A percentile compares a stretch with the other conserved stretches of the same genome.
These are phyloP conservation scores for Oeneis ivallda DNA, from an alignment of 2,888 invertebrate species.

Conservation along the genomic window DNA sequence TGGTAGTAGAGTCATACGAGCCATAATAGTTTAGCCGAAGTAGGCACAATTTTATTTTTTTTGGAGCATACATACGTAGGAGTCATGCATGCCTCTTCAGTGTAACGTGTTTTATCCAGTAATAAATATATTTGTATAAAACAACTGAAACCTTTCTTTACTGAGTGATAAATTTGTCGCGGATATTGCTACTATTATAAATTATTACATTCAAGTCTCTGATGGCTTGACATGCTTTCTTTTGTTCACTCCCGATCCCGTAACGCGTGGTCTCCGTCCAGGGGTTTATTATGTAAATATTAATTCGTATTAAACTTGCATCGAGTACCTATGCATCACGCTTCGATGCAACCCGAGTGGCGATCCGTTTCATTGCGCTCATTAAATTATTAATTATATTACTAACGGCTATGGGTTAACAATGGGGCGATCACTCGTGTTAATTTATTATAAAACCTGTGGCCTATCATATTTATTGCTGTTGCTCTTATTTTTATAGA, in stretches of 20 bases:
- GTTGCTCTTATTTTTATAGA: no score
- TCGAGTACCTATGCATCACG: conserved; percentile 29
- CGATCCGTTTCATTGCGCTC: conserved; percentile 29
- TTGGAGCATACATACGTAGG: no score
- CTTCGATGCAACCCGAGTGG: conserved; percentile 23
- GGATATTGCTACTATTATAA: no score
- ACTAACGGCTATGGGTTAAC: conserved; percentile 28
- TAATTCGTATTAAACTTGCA: conserved; percentile 32
- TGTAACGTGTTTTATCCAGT: no score
- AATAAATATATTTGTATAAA: no score
- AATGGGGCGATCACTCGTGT: conserved; percentile 30
- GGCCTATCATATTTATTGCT: conserved; percentile 32
- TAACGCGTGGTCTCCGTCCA: conserved; percentile 14
- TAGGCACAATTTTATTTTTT: no score
- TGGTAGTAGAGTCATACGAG: no score
- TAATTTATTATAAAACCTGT: conserved; percentile 35
- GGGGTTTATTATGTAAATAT: conserved; percentile 32
- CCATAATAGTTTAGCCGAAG: no score
- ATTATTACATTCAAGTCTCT: background rate
- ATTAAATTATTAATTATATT: conserved; percentile 35
- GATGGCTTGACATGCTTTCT: no score
- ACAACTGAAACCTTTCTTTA: no score
- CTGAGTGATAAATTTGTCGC: no score
- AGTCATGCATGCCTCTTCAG: no score
- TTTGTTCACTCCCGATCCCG: background rate